phyloP scores from a whole-genome alignment of 1,140 invertebrate species.

The Venturia canescens region DNA sequence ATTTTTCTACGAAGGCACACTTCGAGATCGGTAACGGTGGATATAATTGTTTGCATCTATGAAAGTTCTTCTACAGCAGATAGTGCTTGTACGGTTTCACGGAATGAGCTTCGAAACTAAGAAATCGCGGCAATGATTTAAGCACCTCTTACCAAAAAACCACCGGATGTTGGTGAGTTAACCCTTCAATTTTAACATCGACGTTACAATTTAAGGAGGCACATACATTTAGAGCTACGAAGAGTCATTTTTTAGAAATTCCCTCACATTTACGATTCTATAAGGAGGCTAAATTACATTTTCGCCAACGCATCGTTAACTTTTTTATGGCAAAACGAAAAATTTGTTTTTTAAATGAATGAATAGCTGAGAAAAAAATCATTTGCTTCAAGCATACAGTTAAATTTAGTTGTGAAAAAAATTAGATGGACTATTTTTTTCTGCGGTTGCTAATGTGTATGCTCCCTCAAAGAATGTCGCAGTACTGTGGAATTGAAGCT shows the following conservation, averaged over 20 bases:
- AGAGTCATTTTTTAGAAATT: background rate
- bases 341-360: no score
- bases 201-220: background rate
- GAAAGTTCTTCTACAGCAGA: slow-evolving; percentile 35
- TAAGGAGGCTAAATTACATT: no score
- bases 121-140: background rate
- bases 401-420: no score
- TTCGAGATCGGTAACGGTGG: slow-evolving; percentile 47
- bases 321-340: no score
- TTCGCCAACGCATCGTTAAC: no score
- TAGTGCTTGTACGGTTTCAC: slow-evolving; percentile 32
- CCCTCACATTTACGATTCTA: no score
- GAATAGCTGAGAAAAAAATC: no score
- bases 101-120: background rate
- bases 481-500: background rate
- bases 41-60: slow-evolving; percentile 46
- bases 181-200: background rate
- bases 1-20: slow-evolving; percentile 56
- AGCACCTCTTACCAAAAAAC: background rate
- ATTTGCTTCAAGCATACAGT: no score
- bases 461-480: no score
- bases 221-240: background rate
- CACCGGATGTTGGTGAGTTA: background rate
- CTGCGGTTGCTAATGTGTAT: no score
- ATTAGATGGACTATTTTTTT: no score